Percentiles rank a stretch among this genome's conserved stretches.
These are phyloP conservation scores for Euphysa ruthae DNA, from an alignment of 30 jellyfish, hydroid and myxozoan species.

Conservation along the genomic window DNA sequence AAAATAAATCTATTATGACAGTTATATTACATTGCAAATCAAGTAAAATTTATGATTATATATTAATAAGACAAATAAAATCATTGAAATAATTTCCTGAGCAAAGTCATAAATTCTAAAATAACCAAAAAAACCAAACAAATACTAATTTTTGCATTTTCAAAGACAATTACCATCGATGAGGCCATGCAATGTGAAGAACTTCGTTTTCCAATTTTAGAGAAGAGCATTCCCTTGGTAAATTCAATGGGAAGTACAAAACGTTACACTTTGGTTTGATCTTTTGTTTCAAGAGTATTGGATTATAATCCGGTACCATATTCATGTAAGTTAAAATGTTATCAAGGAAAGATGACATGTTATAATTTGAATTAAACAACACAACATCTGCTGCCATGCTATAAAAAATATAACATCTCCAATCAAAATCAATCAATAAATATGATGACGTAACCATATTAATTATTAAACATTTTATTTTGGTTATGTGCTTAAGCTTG, in stretches of 20 bases:
- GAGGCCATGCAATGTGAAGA: conserved; percentile 93
- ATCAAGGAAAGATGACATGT: conserved; percentile 58
- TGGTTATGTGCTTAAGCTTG: no score
- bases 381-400: conserved; percentile 82
- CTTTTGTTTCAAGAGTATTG: conserved; percentile 9
- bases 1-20: no score
- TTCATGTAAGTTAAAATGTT: conserved; percentile 38
- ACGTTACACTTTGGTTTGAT: conserved; percentile 70
- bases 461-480: no score
- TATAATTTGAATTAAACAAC: conserved; percentile 70
- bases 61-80: no score
- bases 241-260: conserved; percentile 45
- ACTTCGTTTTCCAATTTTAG: neutral
- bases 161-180: conserved; percentile 58
- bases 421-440: no score
- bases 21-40: no score
- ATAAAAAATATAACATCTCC: conserved; percentile 8
- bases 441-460: no score
- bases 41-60: no score
- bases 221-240: neutral
- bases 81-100: no score
- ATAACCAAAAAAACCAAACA: neutral
- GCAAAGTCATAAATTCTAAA: neutral
- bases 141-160: neutral
- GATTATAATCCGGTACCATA: conserved; percentile 80